These are phyloP conservation scores for Lindbergichthys nudifrons DNA, from an alignment of 2,797 vertebrate species.

Conservation along the genomic window DNA sequence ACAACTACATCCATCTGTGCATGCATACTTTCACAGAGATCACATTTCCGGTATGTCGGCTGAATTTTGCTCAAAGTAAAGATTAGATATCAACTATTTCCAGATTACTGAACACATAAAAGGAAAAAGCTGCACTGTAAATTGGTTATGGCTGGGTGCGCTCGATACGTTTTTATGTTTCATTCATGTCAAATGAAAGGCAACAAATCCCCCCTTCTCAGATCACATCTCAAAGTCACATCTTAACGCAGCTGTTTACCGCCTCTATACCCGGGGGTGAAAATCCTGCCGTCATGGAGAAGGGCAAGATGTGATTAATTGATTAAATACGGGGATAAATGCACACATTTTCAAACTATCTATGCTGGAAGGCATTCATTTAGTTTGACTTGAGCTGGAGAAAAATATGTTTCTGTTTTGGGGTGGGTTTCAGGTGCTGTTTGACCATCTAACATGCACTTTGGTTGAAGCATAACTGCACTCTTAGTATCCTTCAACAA, in stretches of 20 bases:
- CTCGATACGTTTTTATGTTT: neutral
- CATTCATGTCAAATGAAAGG: conserved; percentile 21
- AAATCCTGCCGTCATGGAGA: neutral
- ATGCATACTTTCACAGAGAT: neutral
- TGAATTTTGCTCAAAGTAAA: neutral
- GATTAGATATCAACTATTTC: neutral
- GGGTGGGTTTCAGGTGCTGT: neutral
- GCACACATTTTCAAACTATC: neutral
- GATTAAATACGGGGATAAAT: neutral
- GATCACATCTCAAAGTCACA: conserved; percentile 3
- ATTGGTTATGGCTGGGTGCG: too few species aligned
- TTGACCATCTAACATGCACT: neutral
- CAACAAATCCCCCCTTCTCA: neutral
- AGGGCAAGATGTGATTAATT: neutral
- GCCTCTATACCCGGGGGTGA: too few species aligned
- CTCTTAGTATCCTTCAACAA: neutral
- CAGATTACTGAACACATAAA: neutral
- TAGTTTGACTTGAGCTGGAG: neutral
- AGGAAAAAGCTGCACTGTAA: neutral
- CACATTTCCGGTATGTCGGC: neutral
- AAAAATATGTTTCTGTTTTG: too few species aligned
- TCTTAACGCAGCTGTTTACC: conserved; percentile 8
- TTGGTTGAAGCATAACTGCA: neutral
- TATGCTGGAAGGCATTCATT: neutral
- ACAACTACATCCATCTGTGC: neutral